Base-by-base conservation (phyloP, 2,888 invertebrate species). In the Lissonota sp. region DNA sequence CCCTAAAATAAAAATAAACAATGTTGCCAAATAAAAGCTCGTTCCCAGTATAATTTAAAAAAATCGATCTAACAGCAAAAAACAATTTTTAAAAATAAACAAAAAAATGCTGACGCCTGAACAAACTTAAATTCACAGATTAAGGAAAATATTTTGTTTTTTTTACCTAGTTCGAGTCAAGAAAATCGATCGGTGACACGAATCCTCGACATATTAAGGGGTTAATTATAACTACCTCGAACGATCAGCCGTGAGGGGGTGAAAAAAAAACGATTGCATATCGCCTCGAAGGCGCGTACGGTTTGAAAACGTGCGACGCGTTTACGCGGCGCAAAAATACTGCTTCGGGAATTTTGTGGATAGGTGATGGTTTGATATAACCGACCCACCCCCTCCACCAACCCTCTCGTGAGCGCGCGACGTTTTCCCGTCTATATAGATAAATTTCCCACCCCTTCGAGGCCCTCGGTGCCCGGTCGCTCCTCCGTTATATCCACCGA, bases 301-400 rank as follows among this genome's bases (percentile, higher is more conserved):
- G 26, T 26, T 1, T 26, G 26, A 62, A 73, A 84, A 72, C 87
- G 86, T 89, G 88, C 86, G 87, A 82, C 88, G 89, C 88, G 89
- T 88, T 82, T 86, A 85, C 88, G 87, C 88, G 89, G 86, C 90
- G 89, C 90, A 89, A 89, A 86, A 87, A 73, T 87, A 90, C 89
- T 90, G 88, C 84, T 86, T 84, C 86, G 63, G 39, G 26, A 55
- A 49, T 12, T 60, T 82, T 74, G 84, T 78, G 49, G 83, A 86
- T 84, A 81, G 85, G 86, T 83, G 88, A 84, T 81, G 75, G 81
- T 77, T 74, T 71, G 80, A 78, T 76, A 70, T 80, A 77, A 77
- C 76, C 81, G 74, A 69, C 77, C 81, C 77, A 77, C 53, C 14
- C 39, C 10, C 7, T 10, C 39, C 40, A 60, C 40, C 44, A 46